Conservation (phyloP, 1,140 invertebrate species). For the Drosophila kikkawai region DNA sequence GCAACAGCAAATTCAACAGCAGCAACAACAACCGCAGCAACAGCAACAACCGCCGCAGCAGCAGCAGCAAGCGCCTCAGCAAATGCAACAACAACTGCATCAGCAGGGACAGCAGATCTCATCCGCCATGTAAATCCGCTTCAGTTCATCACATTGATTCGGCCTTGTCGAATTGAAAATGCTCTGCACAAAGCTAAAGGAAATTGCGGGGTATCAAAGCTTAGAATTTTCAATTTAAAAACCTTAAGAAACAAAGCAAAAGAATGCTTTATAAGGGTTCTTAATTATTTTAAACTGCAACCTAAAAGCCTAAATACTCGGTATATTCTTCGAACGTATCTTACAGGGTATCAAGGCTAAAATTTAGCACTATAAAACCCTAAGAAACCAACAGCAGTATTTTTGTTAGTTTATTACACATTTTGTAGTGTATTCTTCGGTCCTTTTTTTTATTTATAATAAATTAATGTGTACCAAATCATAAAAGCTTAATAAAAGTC, state of each 20-base stretch:
- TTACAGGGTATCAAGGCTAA: background rate
- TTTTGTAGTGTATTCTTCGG: background rate
- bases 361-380: background rate
- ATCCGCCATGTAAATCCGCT: constrained; percentile 69
- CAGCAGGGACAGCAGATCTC: constrained; percentile 66
- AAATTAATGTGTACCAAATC: background rate
- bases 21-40: constrained; percentile 20
- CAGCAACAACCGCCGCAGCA: constrained; percentile 26
- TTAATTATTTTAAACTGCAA: background rate
- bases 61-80: constrained; percentile 19
- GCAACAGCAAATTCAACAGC: constrained; percentile 33
- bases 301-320: background rate
- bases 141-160: constrained; percentile 13
- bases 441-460: background rate
- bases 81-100: constrained; percentile 29
- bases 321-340: background rate
- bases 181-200: constrained; percentile 7
- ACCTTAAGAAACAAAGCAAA: background rate
- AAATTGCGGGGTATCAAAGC: background rate
- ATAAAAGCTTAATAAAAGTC: background rate
- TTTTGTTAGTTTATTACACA: no score
- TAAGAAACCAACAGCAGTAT: background rate
- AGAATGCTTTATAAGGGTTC: background rate
- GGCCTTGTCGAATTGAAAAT: constrained; percentile 24
- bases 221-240: background rate